Base-by-base conservation (phyloP, 2,888 invertebrate species). In the Campoletis raptor region DNA sequence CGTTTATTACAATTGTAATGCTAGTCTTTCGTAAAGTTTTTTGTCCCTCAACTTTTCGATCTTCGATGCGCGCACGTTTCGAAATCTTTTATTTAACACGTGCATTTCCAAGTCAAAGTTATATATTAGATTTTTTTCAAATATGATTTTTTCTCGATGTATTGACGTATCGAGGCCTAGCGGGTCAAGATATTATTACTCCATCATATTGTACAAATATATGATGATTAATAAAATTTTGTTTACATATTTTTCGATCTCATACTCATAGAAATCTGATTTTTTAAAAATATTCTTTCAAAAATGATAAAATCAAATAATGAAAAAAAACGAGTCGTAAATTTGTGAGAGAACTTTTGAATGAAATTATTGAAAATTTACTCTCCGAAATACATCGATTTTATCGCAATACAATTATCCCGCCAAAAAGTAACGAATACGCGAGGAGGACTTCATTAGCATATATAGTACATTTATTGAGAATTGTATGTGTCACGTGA, bases 1-100 rank as follows among this genome's bases (percentile, higher is more conserved):
- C 73, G 78, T 78, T 83, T 76, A 78, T 81, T 86, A 72, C 80
- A 36, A 76, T 80, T 66, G 70, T 76, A 73, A 66, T 42, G 37
- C 37, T 15, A 52, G 72, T 18, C 42, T 37, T 61, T 52, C 24
- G 9, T 24, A 37, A 52, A 70, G 48, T 36, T 36, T 30, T 54
- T 70, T 15, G 37, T 67, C 18, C 15, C 1, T 40, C 10, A 73
- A 72, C 67, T 66, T 66, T 66, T 74, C 37, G 48, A 48, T 12
- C 48, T 45, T 37, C 21, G 57, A n/a, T 77, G 7, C 67, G 7
- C 67, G 72, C 72, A 77, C 77, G 81, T 77, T 66, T 36, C 57
- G 52, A 72, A n/a, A 61, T 54, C 30, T 37, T 57, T 57, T 57
- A 57, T 67, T 37, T 42, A 54, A 18, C 67, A 73, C 81, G 64